Evolutionary conservation across 1,140 invertebrate genomes (phyloP).

Genomic region (Nasonia vitripennis): DNA sequence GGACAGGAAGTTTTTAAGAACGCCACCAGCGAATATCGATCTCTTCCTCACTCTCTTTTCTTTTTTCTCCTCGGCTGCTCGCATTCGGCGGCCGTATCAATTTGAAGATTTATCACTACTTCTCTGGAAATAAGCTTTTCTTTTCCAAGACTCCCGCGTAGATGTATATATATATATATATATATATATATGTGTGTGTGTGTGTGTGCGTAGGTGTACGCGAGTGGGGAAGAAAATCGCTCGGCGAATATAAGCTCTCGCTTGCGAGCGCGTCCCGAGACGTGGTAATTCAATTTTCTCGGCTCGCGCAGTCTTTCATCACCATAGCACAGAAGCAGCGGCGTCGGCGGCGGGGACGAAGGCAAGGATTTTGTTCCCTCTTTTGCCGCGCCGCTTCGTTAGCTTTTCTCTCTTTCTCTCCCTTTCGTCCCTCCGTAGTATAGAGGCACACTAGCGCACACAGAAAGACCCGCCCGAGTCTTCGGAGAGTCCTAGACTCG

Average conservation of each 20-base stretch:
- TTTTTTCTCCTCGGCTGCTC: too few relatives aligned
- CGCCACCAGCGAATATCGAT: constrained; percentile 9
- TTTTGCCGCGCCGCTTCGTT: constrained; percentile 12
- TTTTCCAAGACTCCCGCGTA: not conserved
- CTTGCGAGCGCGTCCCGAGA: not conserved
- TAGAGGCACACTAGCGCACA: too few relatives aligned
- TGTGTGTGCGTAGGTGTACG: not conserved
- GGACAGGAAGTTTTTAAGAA: too few relatives aligned
- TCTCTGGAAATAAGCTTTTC: constrained; percentile 31
- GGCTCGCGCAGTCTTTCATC: constrained; percentile 8
- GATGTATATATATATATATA: too few relatives aligned
- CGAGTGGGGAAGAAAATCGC: not conserved
- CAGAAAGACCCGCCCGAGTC: not conserved
- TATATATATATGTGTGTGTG: too few relatives aligned
- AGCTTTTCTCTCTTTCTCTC: not conserved
- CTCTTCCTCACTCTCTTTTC: not conserved
- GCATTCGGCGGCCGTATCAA: constrained; percentile 1
- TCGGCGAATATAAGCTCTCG: not conserved
- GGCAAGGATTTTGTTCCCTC: constrained; percentile 20
- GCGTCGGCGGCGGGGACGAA: not conserved
- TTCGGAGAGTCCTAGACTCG: not conserved
- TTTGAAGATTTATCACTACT: constrained; percentile 25
- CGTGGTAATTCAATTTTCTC: constrained; percentile 39
- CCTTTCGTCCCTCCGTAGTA: not conserved
- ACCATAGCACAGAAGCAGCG: not conserved